A percentile compares a stretch with the other conserved stretches of the same genome.
These are phyloP conservation scores for Bradynema listronoti DNA, from an alignment of 1,140 invertebrate genomes.

Conservation along the genomic window DNA sequence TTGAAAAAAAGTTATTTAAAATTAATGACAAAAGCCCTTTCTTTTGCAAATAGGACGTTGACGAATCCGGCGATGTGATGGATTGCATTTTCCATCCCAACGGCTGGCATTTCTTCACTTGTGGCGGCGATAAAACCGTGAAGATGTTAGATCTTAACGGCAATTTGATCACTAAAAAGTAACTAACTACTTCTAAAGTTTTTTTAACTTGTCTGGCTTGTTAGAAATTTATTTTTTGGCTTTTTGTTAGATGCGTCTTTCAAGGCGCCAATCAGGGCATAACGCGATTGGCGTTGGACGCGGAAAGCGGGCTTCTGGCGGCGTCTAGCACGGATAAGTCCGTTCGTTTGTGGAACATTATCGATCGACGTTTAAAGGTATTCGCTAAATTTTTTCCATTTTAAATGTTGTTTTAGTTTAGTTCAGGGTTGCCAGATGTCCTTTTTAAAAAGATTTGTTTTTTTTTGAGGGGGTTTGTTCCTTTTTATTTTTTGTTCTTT, in stretches of 20 bases:
- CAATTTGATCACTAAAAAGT: slow-evolving; percentile 29
- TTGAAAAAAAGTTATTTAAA: too few species aligned
- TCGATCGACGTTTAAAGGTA: slow-evolving; percentile 19
- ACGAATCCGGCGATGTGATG: slow-evolving; percentile 41
- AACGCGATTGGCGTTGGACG: slow-evolving; percentile 35
- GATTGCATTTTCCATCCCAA: slow-evolving; percentile 36
- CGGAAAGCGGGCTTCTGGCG: slow-evolving; percentile 23
- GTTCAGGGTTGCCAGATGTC: too few species aligned
- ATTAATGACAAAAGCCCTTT: too few species aligned
- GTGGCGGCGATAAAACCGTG: slow-evolving; percentile 36
- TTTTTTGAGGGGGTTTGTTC: too few species aligned
- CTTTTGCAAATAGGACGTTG: too few species aligned
- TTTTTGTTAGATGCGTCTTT: slow-evolving; percentile 19
- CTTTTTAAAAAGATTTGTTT: too few species aligned
- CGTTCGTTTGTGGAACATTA: slow-evolving; percentile 29
- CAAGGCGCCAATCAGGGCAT: slow-evolving; percentile 33
- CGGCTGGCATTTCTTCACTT: slow-evolving; percentile 38
- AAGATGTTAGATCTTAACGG: slow-evolving; percentile 29
- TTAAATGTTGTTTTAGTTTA: background rate
- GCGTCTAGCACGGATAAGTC: slow-evolving; percentile 37
- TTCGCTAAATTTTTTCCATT: background rate
- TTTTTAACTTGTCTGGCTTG: background rate
- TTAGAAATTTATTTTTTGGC: background rate
- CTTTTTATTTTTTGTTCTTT: too few species aligned
- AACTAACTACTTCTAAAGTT: background rate